Evolutionary conservation across 2,113 vertebrate species (phyloP).

Genomic region (Ceuthmochares aereus): DNA sequence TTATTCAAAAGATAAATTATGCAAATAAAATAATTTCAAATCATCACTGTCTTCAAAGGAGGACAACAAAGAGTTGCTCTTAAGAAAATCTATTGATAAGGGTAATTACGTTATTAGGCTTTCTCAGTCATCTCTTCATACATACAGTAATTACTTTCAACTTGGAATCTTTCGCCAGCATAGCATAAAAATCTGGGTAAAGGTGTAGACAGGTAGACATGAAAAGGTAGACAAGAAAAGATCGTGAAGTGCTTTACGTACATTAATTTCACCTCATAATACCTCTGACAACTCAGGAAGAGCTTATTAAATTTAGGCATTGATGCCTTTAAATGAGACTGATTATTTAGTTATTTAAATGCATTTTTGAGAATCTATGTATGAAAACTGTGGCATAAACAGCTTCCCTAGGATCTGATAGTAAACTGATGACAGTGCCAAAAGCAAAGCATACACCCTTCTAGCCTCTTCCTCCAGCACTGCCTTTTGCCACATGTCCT

Average conservation of each 20-base stretch:
- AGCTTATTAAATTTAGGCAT: background rate
- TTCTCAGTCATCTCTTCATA: conserved; percentile 24
- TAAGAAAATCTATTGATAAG: conserved; percentile 43
- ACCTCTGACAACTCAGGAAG: background rate
- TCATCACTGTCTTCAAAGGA: conserved; percentile 25
- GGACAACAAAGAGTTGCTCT: conserved; percentile 19
- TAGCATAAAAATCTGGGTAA: background rate
- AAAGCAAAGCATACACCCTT: background rate
- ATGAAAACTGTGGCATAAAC: background rate
- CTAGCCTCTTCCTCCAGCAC: background rate
- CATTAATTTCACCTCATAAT: conserved; percentile 21
- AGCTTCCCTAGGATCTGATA: background rate
- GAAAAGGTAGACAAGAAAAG: background rate
- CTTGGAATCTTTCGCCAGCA: background rate
- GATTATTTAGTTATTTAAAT: conserved; percentile 39
- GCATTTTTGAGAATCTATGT: background rate
- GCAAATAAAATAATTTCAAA: conserved; percentile 34
- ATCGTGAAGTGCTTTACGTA: background rate
- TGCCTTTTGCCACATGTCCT: background rate
- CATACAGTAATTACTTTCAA: conserved; percentile 1
- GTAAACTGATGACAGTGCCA: background rate
- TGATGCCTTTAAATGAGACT: background rate
- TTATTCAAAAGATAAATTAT: conserved; percentile 20
- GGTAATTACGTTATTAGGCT: conserved; percentile 31
- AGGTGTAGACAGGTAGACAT: conserved; percentile 1